Conservation (phyloP, 1,140 invertebrate genomes). For the Orussus abietinus region DNA sequence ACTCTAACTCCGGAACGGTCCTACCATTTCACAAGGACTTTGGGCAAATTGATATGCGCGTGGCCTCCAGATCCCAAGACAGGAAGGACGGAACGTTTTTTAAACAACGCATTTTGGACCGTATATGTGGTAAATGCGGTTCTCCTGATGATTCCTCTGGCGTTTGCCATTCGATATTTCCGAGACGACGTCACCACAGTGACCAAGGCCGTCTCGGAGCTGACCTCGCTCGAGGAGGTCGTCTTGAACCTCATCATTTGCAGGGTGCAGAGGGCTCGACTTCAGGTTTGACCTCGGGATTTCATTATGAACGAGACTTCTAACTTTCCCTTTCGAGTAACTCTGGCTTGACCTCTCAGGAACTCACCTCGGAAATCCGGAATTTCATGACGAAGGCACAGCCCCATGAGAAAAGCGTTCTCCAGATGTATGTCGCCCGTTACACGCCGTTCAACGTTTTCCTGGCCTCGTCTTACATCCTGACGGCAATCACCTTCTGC, state of each 20-base stretch:
- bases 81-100: too few relatives aligned
- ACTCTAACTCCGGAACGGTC: too few relatives aligned
- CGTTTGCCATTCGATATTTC: conserved; percentile 16
- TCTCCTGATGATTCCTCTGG: conserved; percentile 16
- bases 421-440: conserved; percentile 25
- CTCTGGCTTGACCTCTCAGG: conserved; percentile 6
- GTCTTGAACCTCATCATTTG: conserved; percentile 23
- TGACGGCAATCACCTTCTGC: conserved; percentile 9
- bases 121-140: too few relatives aligned
- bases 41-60: too few relatives aligned
- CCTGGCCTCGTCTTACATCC: conserved; percentile 4
- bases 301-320: neutral
- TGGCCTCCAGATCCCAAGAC: too few relatives aligned
- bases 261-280: conserved; percentile 10
- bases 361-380: conserved; percentile 16
- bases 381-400: conserved; percentile 10
- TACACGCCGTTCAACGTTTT: conserved; percentile 15
- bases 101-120: too few relatives aligned
- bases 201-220: conserved; percentile 26
- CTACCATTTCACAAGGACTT: too few relatives aligned
- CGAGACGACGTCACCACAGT: conserved; percentile 9
- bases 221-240: conserved; percentile 19
- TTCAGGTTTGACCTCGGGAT: conserved; percentile 20
- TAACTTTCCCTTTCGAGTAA: conserved; percentile 7
- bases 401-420: conserved; percentile 2